A percentile compares a stretch with the other conserved stretches of the same genome.
Evolutionary conservation across 2,113 vertebrate species (phyloP).

Genomic region (Bambusicola thoracicus): DNA sequence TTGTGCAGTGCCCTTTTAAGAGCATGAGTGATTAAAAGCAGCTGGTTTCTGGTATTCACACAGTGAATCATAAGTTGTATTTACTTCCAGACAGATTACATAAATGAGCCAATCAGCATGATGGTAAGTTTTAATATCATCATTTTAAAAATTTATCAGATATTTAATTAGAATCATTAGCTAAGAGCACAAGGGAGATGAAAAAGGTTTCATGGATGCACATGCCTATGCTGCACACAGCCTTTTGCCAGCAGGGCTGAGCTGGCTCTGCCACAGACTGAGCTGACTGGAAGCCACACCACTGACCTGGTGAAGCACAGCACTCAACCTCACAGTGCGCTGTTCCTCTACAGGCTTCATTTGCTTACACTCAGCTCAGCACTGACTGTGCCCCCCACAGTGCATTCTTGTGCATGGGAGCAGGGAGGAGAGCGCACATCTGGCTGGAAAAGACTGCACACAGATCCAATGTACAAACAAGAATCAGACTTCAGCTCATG

Average conservation of each 20-base stretch:
- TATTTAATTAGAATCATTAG: not conserved
- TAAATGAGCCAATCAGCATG: not conserved
- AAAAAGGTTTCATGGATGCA: not conserved
- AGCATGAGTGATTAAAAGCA: not conserved
- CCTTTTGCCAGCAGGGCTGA: not conserved
- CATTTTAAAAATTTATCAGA: not conserved
- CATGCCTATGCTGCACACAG: not conserved
- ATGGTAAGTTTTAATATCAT: not conserved
- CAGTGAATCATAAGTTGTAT: not conserved
- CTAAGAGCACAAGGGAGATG: rapidly evolving
- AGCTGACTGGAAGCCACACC: not conserved
- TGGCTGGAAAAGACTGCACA: not conserved
- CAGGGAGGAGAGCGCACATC: not conserved
- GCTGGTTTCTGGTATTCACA: not conserved
- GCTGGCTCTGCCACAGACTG: not conserved
- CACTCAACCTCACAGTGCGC: rapidly evolving
- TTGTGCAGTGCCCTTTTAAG: not conserved
- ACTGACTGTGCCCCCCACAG: not conserved
- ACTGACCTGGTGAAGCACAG: not conserved
- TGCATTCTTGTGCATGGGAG: rapidly evolving
- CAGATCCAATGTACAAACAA: rapidly evolving
- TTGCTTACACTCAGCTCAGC: not conserved
- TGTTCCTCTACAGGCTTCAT: not conserved
- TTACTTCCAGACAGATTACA: not conserved
- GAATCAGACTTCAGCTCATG: not conserved